phyloP scores from a whole-genome alignment of 2,888 invertebrate genomes.

The Xestia sexstrigata region DNA sequence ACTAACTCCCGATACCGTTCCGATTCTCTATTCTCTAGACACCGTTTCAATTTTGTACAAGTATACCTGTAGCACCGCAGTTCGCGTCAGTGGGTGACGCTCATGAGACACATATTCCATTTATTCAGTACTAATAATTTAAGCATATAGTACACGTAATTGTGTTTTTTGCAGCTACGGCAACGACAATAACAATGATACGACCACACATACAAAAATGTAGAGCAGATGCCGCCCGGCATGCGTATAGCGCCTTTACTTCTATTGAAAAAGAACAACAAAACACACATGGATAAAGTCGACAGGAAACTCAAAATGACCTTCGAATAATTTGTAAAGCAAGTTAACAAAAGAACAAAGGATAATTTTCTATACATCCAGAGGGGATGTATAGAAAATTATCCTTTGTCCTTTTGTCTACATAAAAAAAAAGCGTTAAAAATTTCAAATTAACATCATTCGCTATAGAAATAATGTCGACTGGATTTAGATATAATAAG shows the following conservation, averaged over 20 bases:
- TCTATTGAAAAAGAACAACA: background rate
- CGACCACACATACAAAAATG: background rate
- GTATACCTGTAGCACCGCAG: too few species aligned
- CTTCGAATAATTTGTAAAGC: background rate
- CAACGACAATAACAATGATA: background rate
- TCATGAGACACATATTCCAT: background rate
- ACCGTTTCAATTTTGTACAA: too few species aligned
- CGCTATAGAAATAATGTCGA: background rate
- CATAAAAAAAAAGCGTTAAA: background rate
- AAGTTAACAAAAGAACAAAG: background rate
- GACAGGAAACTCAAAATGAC: background rate
- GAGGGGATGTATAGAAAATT: too few species aligned
- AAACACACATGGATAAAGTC: background rate
- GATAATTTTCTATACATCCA: background rate
- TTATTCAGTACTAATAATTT: background rate
- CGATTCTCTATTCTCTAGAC: too few species aligned
- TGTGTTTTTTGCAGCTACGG: constrained; percentile 3
- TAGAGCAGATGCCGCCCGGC: background rate
- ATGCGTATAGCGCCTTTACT: background rate
- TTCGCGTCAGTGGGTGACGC: too few species aligned
- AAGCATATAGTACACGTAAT: background rate
- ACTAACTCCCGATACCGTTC: too few species aligned
- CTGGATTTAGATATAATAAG: background rate
- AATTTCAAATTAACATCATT: background rate
- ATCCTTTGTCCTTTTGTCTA: too few species aligned